Base-by-base conservation (phyloP, 2,797 vertebrate genomes). In the Siniperca obscura region DNA sequence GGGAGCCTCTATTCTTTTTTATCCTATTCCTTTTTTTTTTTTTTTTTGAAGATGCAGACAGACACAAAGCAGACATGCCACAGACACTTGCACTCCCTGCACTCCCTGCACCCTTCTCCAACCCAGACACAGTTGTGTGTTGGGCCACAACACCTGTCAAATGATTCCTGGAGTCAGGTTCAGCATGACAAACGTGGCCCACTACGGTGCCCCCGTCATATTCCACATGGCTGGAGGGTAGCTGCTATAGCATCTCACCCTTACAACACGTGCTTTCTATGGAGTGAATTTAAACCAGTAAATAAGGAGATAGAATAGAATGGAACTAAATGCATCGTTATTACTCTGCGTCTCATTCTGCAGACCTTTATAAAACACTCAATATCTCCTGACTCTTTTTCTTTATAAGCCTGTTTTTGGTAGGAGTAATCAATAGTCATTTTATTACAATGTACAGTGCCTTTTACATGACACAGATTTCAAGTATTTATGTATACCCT, bases 101-200 rank as follows among this genome's bases (percentile, higher is more conserved):
- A 86, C 89, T 90, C 85, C 76, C 70, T 86, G 86, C 88, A 88
- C 86, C 76, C 88, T 77, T 70, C 80, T 80, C 79, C 87, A 90
- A 86, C 90, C 90, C 90, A 95, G 94, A 96, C 93, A 92, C 91
- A 94, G 92, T 94, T 93, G 93, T 88, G 89, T 87, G 89, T 89
- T 90, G 61, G 87, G 77, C 82, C 83, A 87, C 77, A 89, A 83
- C 95, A 96, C 95, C 94, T 95, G 96, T 96, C 93, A 92, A 88
- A 82, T 90, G 89, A 94, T 88, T 95, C 93, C 85, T 60, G 94
- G 94, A 94, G 92, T 95, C 92, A 89, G 92, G 91, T 94, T 95
- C 89, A 93, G 90, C 62, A 82, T 82, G 87, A 91, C 89, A 86
- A 89, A 89, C 81, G 11, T 46, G 56, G 81, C 89, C 86, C 74